Evolutionary conservation across 2,888 invertebrate genomes (phyloP).

Genomic region (Hetaerina titia): DNA sequence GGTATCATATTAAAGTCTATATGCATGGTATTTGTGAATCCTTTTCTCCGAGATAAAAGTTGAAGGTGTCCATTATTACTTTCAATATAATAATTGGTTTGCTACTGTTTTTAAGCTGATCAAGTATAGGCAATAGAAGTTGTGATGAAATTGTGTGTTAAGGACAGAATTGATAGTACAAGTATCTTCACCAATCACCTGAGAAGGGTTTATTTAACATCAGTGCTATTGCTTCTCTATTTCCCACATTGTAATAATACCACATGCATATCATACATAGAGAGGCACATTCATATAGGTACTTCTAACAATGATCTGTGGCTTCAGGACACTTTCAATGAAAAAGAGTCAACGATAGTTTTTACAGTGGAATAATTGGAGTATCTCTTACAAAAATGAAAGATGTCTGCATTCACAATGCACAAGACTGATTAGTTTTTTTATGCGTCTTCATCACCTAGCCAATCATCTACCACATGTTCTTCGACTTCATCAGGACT

Average conservation of each 20-base stretch:
- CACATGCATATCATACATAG: slow-evolving; percentile 52
- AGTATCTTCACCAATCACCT: not conserved
- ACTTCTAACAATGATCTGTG: not conserved
- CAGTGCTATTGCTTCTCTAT: slow-evolving; percentile 22
- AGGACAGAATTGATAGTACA: slow-evolving; percentile 50
- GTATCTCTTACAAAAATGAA: not conserved
- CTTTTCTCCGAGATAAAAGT: not conserved
- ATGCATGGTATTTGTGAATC: not conserved
- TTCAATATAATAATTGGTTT: not conserved
- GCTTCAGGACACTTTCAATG: not conserved
- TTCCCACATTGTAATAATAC: slow-evolving; percentile 38
- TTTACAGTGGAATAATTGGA: not conserved
- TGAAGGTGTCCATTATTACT: not conserved
- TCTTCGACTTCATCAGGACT: not conserved
- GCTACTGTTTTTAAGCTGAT: not conserved
- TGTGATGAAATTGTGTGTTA: slow-evolving; percentile 20
- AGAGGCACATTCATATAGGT: slow-evolving; percentile 16
- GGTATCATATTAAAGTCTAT: not conserved
- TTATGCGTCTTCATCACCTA: not conserved
- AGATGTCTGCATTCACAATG: not conserved
- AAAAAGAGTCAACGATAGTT: not conserved
- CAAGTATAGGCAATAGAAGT: not conserved
- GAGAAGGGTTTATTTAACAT: not conserved
- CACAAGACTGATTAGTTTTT: slow-evolving; percentile 15
- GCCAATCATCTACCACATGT: not conserved